phyloP scores from a whole-genome alignment of 2,797 vertebrate genomes.

The Fratercula arctica region DNA sequence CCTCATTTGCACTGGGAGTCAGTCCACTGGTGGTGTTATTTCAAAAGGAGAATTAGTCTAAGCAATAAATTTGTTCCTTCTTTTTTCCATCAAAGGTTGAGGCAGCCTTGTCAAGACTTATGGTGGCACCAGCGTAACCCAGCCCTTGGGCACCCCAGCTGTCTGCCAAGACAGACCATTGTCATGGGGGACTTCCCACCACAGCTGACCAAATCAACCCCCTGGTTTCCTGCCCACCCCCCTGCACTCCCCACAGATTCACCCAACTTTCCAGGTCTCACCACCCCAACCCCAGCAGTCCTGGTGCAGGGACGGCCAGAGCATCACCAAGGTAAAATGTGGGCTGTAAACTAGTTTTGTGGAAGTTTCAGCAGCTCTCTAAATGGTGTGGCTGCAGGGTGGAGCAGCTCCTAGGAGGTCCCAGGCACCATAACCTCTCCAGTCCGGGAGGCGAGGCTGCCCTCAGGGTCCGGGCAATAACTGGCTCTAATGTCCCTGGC shows the following conservation, averaged over 20 bases:
- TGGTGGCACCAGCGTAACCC: accelerated
- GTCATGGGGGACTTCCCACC: not conserved
- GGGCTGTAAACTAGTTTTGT: not conserved
- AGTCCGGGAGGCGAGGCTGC: not conserved
- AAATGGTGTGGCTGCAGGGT: not conserved
- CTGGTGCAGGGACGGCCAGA: not conserved
- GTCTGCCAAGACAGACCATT: not conserved
- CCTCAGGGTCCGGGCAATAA: not conserved
- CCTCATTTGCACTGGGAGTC: not conserved
- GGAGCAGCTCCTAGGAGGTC: not conserved
- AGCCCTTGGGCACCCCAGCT: accelerated
- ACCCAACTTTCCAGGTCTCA: not conserved
- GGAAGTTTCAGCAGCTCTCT: not conserved
- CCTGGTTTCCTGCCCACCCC: not conserved
- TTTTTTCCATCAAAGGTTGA: not conserved
- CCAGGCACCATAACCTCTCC: not conserved
- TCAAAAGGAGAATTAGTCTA: not conserved
- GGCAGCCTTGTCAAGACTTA: not conserved
- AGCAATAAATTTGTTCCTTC: not conserved
- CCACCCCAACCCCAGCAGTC: not conserved
- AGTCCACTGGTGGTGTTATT: not conserved
- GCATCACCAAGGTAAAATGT: not conserved
- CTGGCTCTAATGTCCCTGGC: not conserved
- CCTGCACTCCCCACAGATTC: not conserved
- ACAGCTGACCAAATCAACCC: not conserved